Base-by-base conservation (phyloP, 2,888 invertebrate genomes). In the Agrypnus murinus region DNA sequence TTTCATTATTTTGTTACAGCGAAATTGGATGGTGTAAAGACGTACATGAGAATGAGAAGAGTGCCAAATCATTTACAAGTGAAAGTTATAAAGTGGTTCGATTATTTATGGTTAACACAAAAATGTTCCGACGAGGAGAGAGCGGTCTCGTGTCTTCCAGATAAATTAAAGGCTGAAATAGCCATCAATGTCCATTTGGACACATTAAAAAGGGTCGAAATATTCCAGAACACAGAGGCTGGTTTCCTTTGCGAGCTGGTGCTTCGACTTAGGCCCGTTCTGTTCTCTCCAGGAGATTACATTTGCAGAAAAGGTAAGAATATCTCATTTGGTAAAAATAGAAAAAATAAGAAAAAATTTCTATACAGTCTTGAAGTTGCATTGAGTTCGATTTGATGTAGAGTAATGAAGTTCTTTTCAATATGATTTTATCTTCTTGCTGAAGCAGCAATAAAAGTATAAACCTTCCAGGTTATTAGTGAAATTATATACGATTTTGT, bases 51-150 rank as follows among this genome's bases (percentile, higher is more conserved):
- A 75, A 95, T 98, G 94, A 90, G 98, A 62, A 90, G 97, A 79
- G 98, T 99, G 76, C 98, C 98, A 43, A 93, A 93, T 80, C 95
- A 96, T 86, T 90, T 99, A 72, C 98, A 99, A 87, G 95, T 97
- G 82, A 97, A 98, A 87, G 98, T 96, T 78, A 98, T 99, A 87
- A 97, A 97, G 87, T 99, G 98, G 98, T 99, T 98, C 87, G 98
- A 99, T 89, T 98, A 99, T 87, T 90, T 98, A 82, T 99, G 99
- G 98, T 92, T 98, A 82, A 97, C 97, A 77, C 98, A 99, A 88
- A 98, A 98, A 88, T 97, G 97, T 84, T 97, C 97, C 19, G 97
- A 98, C 85, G 98, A 99, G 86, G 98, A 98, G 86, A 94, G 93
- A 86, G 96, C 96, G 68, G 96, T 97, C 80, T 95, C 95, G 83